Conservation (phyloP, 2,113 vertebrate species). For the Corythornis madagascariensis region DNA sequence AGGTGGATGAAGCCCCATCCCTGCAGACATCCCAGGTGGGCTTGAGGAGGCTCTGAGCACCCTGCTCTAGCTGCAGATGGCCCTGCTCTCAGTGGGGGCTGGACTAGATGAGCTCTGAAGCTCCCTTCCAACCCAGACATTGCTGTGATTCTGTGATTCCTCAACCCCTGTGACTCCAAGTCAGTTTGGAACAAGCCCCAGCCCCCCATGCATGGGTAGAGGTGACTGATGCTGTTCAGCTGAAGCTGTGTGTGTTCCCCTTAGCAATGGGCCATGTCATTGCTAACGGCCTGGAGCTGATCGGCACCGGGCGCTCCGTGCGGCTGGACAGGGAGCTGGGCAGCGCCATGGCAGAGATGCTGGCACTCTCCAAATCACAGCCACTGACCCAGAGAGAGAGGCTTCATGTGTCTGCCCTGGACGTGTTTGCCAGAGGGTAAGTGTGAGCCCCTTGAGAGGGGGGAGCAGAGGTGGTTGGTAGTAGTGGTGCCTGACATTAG, state of each 20-base stretch:
- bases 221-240: background rate
- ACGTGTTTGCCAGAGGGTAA: slow-evolving; percentile 89
- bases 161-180: background rate
- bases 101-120: too few species aligned
- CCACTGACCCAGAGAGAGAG: slow-evolving; percentile 82
- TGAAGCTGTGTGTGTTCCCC: background rate
- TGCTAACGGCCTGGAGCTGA: slow-evolving; percentile 83
- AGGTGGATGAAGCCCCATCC: too few species aligned
- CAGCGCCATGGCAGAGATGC: slow-evolving; percentile 75
- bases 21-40: too few species aligned
- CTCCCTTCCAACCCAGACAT: too few species aligned
- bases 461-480: background rate
- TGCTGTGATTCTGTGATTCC: background rate
- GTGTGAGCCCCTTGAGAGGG: background rate
- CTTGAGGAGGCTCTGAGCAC: too few species aligned
- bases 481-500: background rate
- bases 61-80: too few species aligned
- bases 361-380: slow-evolving; percentile 78
- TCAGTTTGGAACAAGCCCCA: background rate
- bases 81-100: too few species aligned
- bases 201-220: background rate
- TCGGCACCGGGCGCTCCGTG: slow-evolving; percentile 79
- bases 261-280: slow-evolving; percentile 92
- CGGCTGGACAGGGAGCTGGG: slow-evolving; percentile 80
- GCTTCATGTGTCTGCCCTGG: slow-evolving; percentile 84